Conservation (phyloP, 2,113 vertebrate genomes). For the Cromileptes altivelis region DNA sequence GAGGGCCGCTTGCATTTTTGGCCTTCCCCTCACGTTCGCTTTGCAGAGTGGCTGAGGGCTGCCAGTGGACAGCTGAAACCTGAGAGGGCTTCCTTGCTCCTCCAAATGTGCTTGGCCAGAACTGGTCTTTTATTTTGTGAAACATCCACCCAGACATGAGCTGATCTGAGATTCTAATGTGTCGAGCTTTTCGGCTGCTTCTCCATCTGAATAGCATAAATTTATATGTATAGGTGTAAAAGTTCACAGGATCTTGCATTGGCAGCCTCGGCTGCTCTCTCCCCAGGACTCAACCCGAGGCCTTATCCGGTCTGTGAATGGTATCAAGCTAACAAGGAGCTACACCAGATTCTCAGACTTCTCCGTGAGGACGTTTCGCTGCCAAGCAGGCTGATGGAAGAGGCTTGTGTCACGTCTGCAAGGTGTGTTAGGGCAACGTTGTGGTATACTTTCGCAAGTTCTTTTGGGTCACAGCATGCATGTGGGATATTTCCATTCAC, state of each 20-base stretch:
- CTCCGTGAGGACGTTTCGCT: slow-evolving; percentile 18
- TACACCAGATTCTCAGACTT: slow-evolving; percentile 33
- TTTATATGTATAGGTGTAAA: slow-evolving; percentile 8
- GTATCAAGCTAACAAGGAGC: slow-evolving; percentile 34
- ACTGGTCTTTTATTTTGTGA: slow-evolving; percentile 48
- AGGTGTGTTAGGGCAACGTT: slow-evolving; percentile 43
- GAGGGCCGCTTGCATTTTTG: slow-evolving; percentile 71
- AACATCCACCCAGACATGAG: slow-evolving; percentile 53
- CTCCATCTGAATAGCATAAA: slow-evolving; percentile 29
- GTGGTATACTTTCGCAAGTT: slow-evolving; percentile 37
- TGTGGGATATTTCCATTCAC: slow-evolving; percentile 53
- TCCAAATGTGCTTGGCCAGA: slow-evolving; percentile 46
- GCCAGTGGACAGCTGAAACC: slow-evolving; percentile 73
- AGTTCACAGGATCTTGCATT: slow-evolving; percentile 11
- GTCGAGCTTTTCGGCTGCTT: slow-evolving; percentile 55
- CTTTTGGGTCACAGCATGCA: slow-evolving; percentile 45
- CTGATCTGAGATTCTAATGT: slow-evolving; percentile 49
- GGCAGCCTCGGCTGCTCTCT: slow-evolving; percentile 7
- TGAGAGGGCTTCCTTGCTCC: slow-evolving; percentile 58
- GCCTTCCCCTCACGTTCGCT: slow-evolving; percentile 75
- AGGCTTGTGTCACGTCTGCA: slow-evolving; percentile 39
- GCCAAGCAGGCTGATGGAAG: slow-evolving; percentile 28
- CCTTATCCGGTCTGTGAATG: slow-evolving; percentile 32
- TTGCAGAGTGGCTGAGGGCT: slow-evolving; percentile 36
- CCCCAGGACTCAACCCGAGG: background rate